Evolutionary conservation across 2,797 vertebrate species (phyloP), one percentile per base, ranked within the genome.

Genomic region (Trematomus bernacchii): DNA sequence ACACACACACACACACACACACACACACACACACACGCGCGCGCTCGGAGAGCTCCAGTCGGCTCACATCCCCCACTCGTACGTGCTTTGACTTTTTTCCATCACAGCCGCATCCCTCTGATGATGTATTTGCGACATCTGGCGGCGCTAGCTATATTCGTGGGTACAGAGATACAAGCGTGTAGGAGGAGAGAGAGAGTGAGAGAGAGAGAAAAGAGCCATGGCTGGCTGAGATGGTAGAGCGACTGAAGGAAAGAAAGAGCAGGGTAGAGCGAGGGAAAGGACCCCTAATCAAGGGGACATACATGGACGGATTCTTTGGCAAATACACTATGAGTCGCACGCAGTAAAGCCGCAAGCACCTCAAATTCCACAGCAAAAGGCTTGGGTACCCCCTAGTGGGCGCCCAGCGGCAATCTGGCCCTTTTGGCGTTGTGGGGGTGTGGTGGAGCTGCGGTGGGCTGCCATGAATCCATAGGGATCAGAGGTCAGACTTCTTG

Each of bases 51-150:
- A 90, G 88, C 91, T 91, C 84, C 71, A 90, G 85, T 91, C 88
- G 67, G 79, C 80, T 92, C 92, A 89, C 91, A 88, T 96, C 97
- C 95, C 96, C 96, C 96, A 96, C 92, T 87, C 94, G 92, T 96
- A 97, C 96, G 96, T 96, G 96, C 95, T 91, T 96, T 95, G 96
- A 94, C 94, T 95, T 91, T 91, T 91, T 97, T 96, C 96, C 96
- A 94, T 94, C 95, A 93, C 92, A 87, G 89, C 95, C 91, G 57
- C 85, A 89, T 93, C 94, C 95, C 92, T 96, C 96, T 94, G 94
- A 95, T 93, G 95, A 98, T 97, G 96, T 94, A 97, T 98, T 98
- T 99, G 98, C 97, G 98, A 99, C 98, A 99, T 99, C 98, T 99
- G 98, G 96, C 96, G 97, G 98, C 91, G 89, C 92, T 90, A 76